phyloP scores from a whole-genome alignment of 2,797 vertebrate species.

The Mycteria americana region DNA sequence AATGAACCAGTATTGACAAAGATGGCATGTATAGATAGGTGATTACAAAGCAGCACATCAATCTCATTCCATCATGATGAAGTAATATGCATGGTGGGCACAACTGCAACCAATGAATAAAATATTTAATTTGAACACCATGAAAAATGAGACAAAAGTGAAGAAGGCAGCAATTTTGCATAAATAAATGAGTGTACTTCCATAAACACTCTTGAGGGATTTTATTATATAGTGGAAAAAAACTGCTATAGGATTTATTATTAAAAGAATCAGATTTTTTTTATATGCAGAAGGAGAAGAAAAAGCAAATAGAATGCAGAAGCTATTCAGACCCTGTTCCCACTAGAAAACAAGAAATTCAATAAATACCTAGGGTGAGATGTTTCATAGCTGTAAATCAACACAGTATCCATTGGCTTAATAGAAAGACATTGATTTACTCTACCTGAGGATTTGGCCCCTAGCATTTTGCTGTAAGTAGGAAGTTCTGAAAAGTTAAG shows the following conservation, averaged over 20 bases:
- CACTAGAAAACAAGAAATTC: neutral
- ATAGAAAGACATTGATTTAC: neutral
- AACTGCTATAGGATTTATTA: neutral
- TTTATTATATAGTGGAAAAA: neutral
- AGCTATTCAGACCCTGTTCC: neutral
- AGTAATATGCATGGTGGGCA: neutral
- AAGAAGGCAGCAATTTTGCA: constrained; percentile 28
- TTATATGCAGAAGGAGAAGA: neutral
- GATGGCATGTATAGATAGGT: constrained; percentile 1
- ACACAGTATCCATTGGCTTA: neutral
- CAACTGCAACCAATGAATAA: constrained; percentile 38
- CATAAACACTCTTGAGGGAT: neutral
- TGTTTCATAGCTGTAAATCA: neutral
- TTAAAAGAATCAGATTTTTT: neutral
- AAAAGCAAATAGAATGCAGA: neutral
- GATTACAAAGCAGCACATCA: constrained; percentile 47
- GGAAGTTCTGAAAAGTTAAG: neutral
- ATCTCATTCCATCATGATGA: constrained; percentile 44
- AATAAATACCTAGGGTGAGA: neutral
- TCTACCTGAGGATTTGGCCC: neutral
- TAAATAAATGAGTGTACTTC: constrained; percentile 7
- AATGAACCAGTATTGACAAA: constrained; percentile 39
- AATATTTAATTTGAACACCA: constrained; percentile 21
- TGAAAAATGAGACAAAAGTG: constrained; percentile 30
- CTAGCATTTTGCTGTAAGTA: neutral